Conservation (phyloP, 2,113 vertebrate species). For the Bubo bubo region DNA sequence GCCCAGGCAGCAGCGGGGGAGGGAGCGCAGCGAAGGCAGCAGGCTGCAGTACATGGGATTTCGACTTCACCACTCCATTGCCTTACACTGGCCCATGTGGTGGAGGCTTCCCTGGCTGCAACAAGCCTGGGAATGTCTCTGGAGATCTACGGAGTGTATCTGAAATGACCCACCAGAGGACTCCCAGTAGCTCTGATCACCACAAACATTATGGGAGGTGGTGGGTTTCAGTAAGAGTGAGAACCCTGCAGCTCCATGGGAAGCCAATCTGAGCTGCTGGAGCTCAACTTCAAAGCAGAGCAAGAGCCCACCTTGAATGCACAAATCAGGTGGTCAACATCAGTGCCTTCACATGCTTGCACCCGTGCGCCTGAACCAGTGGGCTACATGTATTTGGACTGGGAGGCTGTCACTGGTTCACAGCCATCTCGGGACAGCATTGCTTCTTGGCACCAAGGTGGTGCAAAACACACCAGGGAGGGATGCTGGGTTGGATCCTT, state of each 20-base stretch:
- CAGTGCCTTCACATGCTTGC: not conserved
- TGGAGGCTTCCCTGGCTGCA: not conserved
- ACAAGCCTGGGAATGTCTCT: not conserved
- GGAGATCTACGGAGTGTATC: not conserved
- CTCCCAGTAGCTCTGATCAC: not conserved
- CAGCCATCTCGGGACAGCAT: not conserved
- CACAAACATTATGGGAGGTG: rapidly evolving
- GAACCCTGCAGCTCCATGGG: not conserved
- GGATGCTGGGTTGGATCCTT: not conserved
- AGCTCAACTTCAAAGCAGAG: not conserved
- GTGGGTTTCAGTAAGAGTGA: not conserved
- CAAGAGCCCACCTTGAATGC: not conserved
- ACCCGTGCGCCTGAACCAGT: not conserved
- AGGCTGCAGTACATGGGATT: not conserved
- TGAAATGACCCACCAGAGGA: not conserved
- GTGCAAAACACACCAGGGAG: not conserved
- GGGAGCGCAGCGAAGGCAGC: not conserved
- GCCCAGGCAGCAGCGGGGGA: rapidly evolving
- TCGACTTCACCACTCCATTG: not conserved
- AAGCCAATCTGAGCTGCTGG: not conserved
- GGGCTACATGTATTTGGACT: rapidly evolving
- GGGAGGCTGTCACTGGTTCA: not conserved
- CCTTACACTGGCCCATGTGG: rapidly evolving
- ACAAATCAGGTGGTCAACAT: not conserved
- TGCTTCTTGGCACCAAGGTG: not conserved